phyloP scores from a whole-genome alignment of 2,888 invertebrate species.

The Mythimna ferrago region DNA sequence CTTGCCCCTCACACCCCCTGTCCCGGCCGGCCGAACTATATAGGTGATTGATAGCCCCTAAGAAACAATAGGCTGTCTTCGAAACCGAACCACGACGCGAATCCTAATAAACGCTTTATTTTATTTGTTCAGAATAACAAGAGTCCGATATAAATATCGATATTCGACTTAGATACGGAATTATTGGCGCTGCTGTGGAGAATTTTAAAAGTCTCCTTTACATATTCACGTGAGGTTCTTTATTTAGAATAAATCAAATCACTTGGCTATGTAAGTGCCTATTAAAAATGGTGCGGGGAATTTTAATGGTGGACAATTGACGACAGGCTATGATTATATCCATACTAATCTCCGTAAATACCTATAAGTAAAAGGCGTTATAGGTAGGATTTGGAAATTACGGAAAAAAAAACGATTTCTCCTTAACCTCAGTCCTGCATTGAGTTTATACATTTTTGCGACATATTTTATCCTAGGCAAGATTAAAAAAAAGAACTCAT shows the following conservation, averaged over 20 bases:
- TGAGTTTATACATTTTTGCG: neutral
- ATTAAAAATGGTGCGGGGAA: constrained; percentile 66
- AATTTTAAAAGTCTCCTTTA: constrained; percentile 75
- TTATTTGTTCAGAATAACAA: constrained; percentile 88
- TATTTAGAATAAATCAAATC: constrained; percentile 65
- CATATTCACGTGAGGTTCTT: constrained; percentile 69
- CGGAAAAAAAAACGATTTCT: neutral
- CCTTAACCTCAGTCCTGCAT: neutral
- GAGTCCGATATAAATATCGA: constrained; percentile 85
- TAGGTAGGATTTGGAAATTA: neutral
- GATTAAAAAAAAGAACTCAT: neutral
- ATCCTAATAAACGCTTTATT: constrained; percentile 90
- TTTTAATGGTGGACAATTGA: constrained; percentile 58
- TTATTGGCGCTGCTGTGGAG: constrained; percentile 80
- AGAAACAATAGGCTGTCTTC: constrained; percentile 88
- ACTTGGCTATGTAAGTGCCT: constrained; percentile 60
- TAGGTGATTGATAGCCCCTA: constrained; percentile 88
- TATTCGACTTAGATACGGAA: constrained; percentile 85
- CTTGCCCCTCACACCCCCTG: constrained; percentile 73
- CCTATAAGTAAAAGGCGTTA: neutral
- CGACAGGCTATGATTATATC: constrained; percentile 30
- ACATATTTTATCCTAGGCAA: neutral
- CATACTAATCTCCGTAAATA: constrained; percentile 34
- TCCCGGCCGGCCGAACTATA: constrained; percentile 75
- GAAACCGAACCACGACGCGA: constrained; percentile 85